Conservation (phyloP, 2,888 invertebrate species). For the Pyrgus malvae region DNA sequence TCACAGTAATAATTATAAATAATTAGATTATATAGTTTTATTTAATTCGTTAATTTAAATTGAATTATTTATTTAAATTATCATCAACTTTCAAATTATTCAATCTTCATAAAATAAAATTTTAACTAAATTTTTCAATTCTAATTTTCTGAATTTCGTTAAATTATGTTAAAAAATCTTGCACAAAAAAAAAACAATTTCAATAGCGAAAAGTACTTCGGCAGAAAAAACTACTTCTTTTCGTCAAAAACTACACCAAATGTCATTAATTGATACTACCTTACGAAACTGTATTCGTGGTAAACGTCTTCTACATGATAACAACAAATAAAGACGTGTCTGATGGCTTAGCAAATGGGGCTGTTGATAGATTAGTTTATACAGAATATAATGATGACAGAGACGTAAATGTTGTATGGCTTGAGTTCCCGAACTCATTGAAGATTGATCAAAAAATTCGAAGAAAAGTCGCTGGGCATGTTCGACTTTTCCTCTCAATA, state of each 20-base stretch:
- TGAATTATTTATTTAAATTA: no score
- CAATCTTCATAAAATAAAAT: no score
- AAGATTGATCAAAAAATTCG: conserved; percentile 16
- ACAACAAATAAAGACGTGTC: conserved; percentile 38
- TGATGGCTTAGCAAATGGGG: conserved; percentile 37
- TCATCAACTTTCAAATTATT: no score
- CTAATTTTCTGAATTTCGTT: no score
- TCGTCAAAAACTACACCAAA: conserved; percentile 33
- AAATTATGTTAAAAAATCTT: no score
- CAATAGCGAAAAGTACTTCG: no score
- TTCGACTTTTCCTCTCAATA: neutral
- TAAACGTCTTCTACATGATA: conserved; percentile 32
- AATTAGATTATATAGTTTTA: no score
- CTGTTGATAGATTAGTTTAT: conserved; percentile 36
- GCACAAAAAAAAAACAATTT: no score
- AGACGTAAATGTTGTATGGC: conserved; percentile 32
- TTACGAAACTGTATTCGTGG: conserved; percentile 35
- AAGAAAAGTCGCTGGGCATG: conserved; percentile 9
- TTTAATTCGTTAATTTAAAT: no score
- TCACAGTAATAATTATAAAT: no score
- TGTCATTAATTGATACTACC: conserved; percentile 34
- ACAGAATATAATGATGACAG: conserved; percentile 32
- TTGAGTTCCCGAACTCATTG: conserved; percentile 30
- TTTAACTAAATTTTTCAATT: no score
- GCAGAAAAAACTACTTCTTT: neutral